A percentile compares a stretch with the other conserved stretches of the same genome.
phyloP scores from a whole-genome alignment of 2,797 vertebrate species.

The Myotis daubentonii region DNA sequence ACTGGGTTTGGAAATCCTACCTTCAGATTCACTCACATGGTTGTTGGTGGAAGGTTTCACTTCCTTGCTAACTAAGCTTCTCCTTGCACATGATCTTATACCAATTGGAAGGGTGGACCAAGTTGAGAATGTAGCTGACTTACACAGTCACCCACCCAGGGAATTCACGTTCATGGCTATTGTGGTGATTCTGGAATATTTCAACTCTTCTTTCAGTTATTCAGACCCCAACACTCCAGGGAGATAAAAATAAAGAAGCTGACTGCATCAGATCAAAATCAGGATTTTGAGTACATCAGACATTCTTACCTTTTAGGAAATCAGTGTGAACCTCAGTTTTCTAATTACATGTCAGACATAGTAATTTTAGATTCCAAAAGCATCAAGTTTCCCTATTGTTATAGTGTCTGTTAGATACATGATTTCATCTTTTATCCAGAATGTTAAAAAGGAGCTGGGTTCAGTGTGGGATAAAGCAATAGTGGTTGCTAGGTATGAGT shows the following conservation, averaged over 20 bases:
- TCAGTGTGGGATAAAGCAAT: not conserved
- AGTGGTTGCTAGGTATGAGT: not conserved
- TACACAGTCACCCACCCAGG: not conserved
- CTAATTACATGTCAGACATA: not conserved
- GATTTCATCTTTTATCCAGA: slow-evolving; percentile 21
- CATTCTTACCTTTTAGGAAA: slow-evolving; percentile 23
- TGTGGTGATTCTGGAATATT: not conserved
- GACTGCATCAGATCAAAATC: not conserved
- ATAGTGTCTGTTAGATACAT: not conserved
- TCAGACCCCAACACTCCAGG: not conserved
- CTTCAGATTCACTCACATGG: not conserved
- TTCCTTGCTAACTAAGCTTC: not conserved
- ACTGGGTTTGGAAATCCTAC: not conserved
- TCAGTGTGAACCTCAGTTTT: not conserved
- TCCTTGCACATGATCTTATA: not conserved
- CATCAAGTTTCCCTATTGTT: slow-evolving; percentile 1
- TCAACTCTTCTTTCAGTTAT: not conserved
- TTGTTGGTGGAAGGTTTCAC: not conserved
- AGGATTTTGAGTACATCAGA: not conserved
- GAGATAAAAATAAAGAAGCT: not conserved
- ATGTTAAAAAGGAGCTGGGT: not conserved
- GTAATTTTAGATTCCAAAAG: slow-evolving; percentile 12
- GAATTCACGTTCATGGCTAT: not conserved
- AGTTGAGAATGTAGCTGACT: not conserved
- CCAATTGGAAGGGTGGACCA: not conserved